phyloP scores from a whole-genome alignment of 2,113 vertebrate genomes.

The Protomyctophum bolini region DNA sequence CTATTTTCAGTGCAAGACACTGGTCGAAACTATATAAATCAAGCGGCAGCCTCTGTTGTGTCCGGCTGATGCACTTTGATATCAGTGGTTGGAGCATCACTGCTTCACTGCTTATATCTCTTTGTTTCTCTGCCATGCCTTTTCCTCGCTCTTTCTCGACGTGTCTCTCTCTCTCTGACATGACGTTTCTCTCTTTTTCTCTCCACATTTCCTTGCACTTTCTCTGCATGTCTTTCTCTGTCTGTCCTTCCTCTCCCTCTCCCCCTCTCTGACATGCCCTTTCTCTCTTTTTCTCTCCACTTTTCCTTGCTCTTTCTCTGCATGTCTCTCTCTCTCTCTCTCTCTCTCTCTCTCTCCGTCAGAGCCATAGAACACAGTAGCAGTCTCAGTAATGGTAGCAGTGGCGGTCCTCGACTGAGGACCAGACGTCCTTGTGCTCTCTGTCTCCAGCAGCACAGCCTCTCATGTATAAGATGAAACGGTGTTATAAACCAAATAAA shows the following conservation, averaged over 20 bases:
- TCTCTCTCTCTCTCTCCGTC: constrained; percentile 11
- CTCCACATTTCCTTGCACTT: neutral
- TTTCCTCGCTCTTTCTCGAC: no score
- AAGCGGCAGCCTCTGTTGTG: constrained; percentile 48
- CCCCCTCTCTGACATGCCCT: neutral
- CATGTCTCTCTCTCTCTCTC: neutral
- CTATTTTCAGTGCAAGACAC: no score
- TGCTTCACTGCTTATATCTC: neutral
- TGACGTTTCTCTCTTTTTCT: constrained; percentile 7
- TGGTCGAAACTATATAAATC: no score
- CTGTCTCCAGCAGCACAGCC: constrained; percentile 59
- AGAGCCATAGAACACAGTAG: constrained; percentile 34
- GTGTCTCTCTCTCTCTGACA: no score
- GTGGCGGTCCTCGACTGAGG: constrained; percentile 22
- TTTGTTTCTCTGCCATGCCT: no score
- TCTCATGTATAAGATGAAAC: constrained; percentile 74
- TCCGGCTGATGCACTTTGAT: constrained; percentile 61
- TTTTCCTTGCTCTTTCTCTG: neutral
- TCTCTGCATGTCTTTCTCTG: neutral
- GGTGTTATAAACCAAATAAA: constrained; percentile 80
- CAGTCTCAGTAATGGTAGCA: constrained; percentile 11
- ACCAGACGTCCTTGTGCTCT: constrained; percentile 51
- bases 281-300: neutral
- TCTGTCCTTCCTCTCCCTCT: constrained; percentile 10
- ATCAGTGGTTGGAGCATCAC: constrained; percentile 35